These are phyloP conservation scores for Cygnus buccinator DNA, from an alignment of 2,113 vertebrate species.

Conservation along the genomic window DNA sequence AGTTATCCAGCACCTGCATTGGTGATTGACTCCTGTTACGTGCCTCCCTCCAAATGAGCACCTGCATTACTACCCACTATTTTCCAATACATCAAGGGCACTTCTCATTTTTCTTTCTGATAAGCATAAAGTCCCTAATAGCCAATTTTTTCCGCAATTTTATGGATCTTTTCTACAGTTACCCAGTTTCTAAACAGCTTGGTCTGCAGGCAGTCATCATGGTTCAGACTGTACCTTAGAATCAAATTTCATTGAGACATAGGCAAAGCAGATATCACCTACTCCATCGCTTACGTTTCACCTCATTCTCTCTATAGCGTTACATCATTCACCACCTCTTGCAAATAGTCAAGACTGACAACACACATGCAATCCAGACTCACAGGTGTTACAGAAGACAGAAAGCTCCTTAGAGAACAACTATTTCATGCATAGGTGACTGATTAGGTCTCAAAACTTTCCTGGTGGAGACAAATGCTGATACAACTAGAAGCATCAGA, in stretches of 20 bases:
- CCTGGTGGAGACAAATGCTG: neutral
- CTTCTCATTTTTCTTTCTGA: neutral
- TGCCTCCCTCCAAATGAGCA: neutral
- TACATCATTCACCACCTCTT: neutral
- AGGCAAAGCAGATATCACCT: neutral
- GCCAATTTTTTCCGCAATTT: neutral
- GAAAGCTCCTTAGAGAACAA: neutral
- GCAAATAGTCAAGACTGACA: accelerated
- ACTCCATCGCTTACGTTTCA: neutral
- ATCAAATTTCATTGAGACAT: neutral
- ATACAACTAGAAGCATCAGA: neutral
- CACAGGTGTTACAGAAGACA: neutral
- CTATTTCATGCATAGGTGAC: neutral
- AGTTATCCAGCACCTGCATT: neutral
- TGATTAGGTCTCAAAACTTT: neutral
- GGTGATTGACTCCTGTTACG: neutral
- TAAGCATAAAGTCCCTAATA: neutral
- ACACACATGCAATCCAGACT: neutral
- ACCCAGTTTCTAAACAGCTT: neutral
- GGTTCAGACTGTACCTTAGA: neutral
- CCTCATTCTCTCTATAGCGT: neutral
- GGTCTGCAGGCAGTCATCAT: neutral
- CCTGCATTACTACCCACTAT: neutral
- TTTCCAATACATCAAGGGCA: neutral
- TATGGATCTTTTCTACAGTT: neutral